A percentile compares a stretch with the other conserved stretches of the same genome.
Evolutionary conservation across 2,888 invertebrate genomes (phyloP).

Genomic region (Scelioninae gen. 2): DNA sequence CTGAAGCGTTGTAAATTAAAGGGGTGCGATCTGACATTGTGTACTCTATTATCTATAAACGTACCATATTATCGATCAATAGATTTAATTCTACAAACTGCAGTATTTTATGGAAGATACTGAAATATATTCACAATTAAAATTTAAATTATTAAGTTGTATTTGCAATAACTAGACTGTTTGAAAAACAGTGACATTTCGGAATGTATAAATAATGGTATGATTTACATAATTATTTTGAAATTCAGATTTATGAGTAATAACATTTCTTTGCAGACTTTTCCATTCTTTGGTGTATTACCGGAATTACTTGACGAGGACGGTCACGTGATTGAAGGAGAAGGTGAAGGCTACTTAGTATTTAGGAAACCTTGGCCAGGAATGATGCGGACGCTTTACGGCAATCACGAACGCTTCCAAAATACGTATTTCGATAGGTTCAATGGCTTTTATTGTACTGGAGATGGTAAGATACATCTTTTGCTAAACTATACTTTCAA

Average conservation of each 20-base stretch:
- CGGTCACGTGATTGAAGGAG: conserved; percentile 89
- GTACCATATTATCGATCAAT: too few species aligned
- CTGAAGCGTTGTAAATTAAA: too few species aligned
- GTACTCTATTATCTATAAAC: too few species aligned
- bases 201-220: neutral
- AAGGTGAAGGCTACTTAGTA: conserved; percentile 95
- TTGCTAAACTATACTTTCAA: neutral
- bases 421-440: conserved; percentile 96
- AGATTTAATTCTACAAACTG: too few species aligned
- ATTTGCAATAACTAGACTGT: too few species aligned
- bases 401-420: conserved; percentile 92
- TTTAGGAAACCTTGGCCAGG: conserved; percentile 98
- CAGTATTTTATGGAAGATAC: too few species aligned
- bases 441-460: conserved; percentile 97
- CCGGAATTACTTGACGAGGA: conserved; percentile 91
- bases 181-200: neutral
- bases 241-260: neutral
- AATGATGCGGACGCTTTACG: conserved; percentile 95
- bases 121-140: too few species aligned
- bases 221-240: neutral
- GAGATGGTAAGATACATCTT: conserved; percentile 85
- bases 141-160: too few species aligned
- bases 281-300: conserved; percentile 98
- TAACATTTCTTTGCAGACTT: conserved; percentile 79
- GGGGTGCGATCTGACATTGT: too few species aligned